These are phyloP conservation scores for Spodoptera picta DNA, from an alignment of 2,888 invertebrate species.

Conservation along the genomic window DNA sequence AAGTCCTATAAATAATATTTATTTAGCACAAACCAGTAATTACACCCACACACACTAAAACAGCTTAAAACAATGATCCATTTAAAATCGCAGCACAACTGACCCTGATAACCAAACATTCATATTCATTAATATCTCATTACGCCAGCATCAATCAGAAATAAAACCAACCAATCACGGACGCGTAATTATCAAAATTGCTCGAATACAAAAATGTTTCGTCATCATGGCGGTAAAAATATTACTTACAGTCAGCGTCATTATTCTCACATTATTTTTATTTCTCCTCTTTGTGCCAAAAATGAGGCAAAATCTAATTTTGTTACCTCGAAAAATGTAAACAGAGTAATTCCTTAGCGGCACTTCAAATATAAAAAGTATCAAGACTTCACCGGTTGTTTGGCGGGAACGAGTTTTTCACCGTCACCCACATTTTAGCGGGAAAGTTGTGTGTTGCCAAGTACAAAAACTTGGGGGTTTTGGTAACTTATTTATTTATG, in stretches of 20 bases:
- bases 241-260: not conserved
- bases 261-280: slow-evolving; percentile 20
- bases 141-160: slow-evolving; percentile 7
- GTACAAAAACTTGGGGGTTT: slow-evolving; percentile 1
- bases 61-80: too few species aligned
- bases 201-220: not conserved
- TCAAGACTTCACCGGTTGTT: slow-evolving; percentile 7
- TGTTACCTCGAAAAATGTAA: slow-evolving; percentile 17
- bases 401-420: slow-evolving; percentile 3
- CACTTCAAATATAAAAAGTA: slow-evolving; percentile 15
- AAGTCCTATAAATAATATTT: too few species aligned
- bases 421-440: slow-evolving; percentile 12
- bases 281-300: not conserved
- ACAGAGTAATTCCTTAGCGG: slow-evolving; percentile 19
- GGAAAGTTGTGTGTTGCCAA: slow-evolving; percentile 15
- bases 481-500: slow-evolving; percentile 17
- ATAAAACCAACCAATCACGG: slow-evolving; percentile 26
- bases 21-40: not conserved
- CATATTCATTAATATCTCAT: slow-evolving; percentile 18
- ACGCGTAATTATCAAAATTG: slow-evolving; percentile 27
- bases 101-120: not conserved
- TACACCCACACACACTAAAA: not conserved
- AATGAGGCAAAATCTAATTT: slow-evolving; percentile 11
- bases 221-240: slow-evolving; percentile 27
- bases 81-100: too few species aligned